Percentiles rank a stretch among this genome's conserved stretches.
These are phyloP conservation scores for Anarsia innoxiella DNA, from an alignment of 2,888 invertebrate genomes.

Conservation along the genomic window DNA sequence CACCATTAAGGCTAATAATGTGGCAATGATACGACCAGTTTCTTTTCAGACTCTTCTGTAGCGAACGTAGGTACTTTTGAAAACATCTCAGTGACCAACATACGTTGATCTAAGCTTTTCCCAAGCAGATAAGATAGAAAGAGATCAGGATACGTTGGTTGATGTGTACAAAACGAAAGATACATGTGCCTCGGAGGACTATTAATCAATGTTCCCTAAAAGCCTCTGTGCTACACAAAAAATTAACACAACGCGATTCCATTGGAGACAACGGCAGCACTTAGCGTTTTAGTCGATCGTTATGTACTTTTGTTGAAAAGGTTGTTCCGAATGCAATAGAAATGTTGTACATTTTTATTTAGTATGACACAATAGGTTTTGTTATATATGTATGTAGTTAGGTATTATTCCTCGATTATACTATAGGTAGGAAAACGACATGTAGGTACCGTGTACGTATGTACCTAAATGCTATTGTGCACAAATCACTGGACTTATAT, in stretches of 20 bases:
- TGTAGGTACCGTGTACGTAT: too few relatives aligned
- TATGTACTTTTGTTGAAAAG: too few relatives aligned
- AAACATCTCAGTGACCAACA: constrained; percentile 29
- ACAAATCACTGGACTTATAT: too few relatives aligned
- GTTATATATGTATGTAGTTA: too few relatives aligned
- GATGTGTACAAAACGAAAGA: constrained; percentile 33
- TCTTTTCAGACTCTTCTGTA: constrained; percentile 24
- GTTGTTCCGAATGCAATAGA: too few relatives aligned
- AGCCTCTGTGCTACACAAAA: constrained; percentile 55
- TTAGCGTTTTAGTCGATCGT: constrained; percentile 10
- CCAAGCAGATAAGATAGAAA: too few relatives aligned
- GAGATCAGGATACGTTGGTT: constrained; percentile 25
- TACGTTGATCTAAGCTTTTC: constrained; percentile 26
- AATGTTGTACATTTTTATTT: too few relatives aligned
- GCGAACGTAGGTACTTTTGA: constrained; percentile 34
- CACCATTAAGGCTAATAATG: constrained; percentile 28
- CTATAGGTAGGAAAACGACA: too few relatives aligned
- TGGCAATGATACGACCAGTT: constrained; percentile 36
- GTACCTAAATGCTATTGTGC: too few relatives aligned
- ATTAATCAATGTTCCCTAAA: constrained; percentile 65
- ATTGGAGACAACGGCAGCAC: constrained; percentile 16
- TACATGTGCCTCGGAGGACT: constrained; percentile 48
- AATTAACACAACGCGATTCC: constrained; percentile 27
- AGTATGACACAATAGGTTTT: too few relatives aligned
- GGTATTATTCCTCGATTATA: too few relatives aligned